Percentiles rank a stretch among this genome's conserved stretches.
These are phyloP conservation scores for Cynocephalus volans DNA, from an alignment of 2,113 vertebrate genomes.

Conservation along the genomic window DNA sequence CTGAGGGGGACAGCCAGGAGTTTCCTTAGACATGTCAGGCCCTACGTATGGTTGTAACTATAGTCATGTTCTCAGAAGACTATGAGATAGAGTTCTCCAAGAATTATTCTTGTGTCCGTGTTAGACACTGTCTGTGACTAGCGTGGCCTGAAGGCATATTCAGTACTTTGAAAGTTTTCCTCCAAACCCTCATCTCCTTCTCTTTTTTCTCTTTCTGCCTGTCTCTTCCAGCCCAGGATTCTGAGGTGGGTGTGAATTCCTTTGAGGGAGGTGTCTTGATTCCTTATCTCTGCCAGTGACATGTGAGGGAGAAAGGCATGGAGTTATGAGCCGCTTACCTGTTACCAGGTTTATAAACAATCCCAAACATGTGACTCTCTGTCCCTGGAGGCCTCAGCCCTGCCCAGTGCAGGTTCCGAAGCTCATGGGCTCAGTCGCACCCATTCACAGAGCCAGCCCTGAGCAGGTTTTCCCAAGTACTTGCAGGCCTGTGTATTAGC, in stretches of 20 bases:
- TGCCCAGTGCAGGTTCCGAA: neutral
- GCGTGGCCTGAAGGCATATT: constrained; percentile 3
- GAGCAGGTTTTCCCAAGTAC: neutral
- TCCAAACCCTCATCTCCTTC: neutral
- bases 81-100: neutral
- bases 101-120: neutral
- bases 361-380: neutral
- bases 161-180: neutral
- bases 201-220: neutral
- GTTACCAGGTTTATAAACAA: constrained; percentile 33
- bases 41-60: constrained; percentile 38
- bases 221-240: neutral
- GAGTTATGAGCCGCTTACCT: neutral
- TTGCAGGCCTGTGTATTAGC: neutral
- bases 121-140: constrained; percentile 23
- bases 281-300: constrained; percentile 31
- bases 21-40: constrained; percentile 3
- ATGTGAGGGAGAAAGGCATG: neutral
- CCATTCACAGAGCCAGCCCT: neutral
- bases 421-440: neutral
- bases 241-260: neutral
- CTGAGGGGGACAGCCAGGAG: neutral
- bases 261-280: neutral
- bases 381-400: neutral
- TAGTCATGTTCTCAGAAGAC: neutral